Base-by-base conservation (phyloP, 1,140 invertebrate species). In the Ceratitis capitata region DNA sequence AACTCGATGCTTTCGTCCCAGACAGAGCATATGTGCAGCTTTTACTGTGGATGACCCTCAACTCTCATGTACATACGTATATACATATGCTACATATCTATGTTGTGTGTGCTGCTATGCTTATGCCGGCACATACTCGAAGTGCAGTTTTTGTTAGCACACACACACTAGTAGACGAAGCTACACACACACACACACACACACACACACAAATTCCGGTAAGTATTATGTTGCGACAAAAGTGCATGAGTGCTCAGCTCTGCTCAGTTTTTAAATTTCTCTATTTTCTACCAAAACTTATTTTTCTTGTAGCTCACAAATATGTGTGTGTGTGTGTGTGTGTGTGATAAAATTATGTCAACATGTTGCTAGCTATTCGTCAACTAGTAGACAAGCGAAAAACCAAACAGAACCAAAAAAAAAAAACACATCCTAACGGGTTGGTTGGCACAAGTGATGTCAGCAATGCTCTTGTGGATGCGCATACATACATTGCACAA, bases 311-410 rank as follows among this genome's bases (percentile, higher is more conserved):
- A 29, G 23, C 58, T 29, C 26, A 61, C 5, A 69, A 42, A 69
- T 32, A 42, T n/a, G 35, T 42, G 35, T 69, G 64, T 4, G n/a
- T 69, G 19, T 69, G 29, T 69, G 61, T 1, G 35, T 16, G 61
- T 39, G 39, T 78, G 9, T 78, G 39, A 39, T 45, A 14, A 78
- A 78, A 45, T 78, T 78, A 78, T 78, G 69, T 78, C 69, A 78
- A 78, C 69, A 78, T 78, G 69, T 78, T 45, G 69, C 69, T 19
- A 78, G 69, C 69, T 78, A 78, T 78, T 78, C 69, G 39, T 78
- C 69, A 78, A 35, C 19, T 78, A 39, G 9, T 39, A 78, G n/a
- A 78, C 35, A 45, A 6, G n/a, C 35, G 23, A 78, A 35, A 74
- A 45, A 78, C 9, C 69, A 45, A 78, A 45, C 23, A 39, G 32